These are phyloP conservation scores for Leptopilina boulardi DNA, from an alignment of 1,140 invertebrate species.

Conservation along the genomic window DNA sequence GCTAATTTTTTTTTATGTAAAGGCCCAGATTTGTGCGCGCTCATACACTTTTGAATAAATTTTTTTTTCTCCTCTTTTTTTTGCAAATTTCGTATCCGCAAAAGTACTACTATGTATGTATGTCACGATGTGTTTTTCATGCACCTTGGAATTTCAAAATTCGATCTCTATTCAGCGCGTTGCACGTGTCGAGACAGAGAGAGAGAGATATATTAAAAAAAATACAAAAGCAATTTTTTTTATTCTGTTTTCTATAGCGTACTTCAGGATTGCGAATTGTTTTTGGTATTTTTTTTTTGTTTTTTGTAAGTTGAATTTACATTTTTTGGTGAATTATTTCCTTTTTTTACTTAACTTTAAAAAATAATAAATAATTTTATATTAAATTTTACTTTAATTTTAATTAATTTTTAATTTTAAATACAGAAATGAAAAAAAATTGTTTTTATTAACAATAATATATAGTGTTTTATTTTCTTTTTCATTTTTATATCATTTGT, in stretches of 20 bases:
- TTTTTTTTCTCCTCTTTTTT: background rate
- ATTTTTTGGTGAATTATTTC: too few species aligned
- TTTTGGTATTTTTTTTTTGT: too few species aligned
- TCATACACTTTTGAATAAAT: background rate
- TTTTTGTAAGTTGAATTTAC: too few species aligned
- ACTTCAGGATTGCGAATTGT: background rate
- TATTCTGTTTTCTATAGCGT: background rate
- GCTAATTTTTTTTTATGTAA: background rate
- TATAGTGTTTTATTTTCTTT: too few species aligned
- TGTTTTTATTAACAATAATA: too few species aligned
- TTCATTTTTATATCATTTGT: background rate
- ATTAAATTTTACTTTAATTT: too few species aligned
- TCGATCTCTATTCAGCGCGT: constrained; percentile 12
- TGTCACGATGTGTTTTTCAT: constrained; percentile 32
- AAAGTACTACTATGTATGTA: constrained; percentile 25
- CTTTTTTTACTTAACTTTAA: too few species aligned
- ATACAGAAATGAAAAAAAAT: too few species aligned
- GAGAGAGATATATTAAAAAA: background rate
- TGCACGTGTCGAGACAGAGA: background rate
- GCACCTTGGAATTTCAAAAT: constrained; percentile 28
- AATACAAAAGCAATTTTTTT: background rate
- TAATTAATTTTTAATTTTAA: too few species aligned
- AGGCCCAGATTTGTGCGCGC: constrained; percentile 12
- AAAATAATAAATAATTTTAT: too few species aligned
- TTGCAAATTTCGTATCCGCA: constrained; percentile 5